Base-by-base conservation (phyloP, 2,113 vertebrate species). In the Lanius collurio region DNA sequence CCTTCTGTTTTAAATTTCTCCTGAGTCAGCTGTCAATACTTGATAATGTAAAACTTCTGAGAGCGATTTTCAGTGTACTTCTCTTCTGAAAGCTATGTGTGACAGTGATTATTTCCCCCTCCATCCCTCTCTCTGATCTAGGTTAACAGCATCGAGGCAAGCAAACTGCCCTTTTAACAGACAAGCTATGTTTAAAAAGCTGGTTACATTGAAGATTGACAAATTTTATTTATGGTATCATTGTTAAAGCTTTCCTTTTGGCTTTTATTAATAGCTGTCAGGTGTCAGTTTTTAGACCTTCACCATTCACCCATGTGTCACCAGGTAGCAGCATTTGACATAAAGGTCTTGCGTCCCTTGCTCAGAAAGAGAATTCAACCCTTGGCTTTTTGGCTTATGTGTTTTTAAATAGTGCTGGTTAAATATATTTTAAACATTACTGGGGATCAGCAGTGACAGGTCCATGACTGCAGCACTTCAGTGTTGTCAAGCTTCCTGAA, bases 281-380 rank as follows among this genome's bases (percentile, higher is more conserved):
- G 55, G 26, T 77, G 24, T 20, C 0, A 0, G 10, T 69, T 92
- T 93, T 62, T 87, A 41, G 42, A 55, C 39, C 23, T 64, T 83
- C 11, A 13, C 22, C 0, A 1, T 67, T 44, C 5, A 39, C 37
- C 30, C 9, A 0, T 35, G 18, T 64, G n/a, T 76, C 37, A 53
- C 31, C 20, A 53, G 23, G 30, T 50, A 79, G 60, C 21, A 65
- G 37, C 20, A 17, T 55, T 78, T 7, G 2, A 8, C 8, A 4
- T 49, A 41, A 37, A 44, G 26, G 23, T 27, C 15, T 83, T 76
- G 14, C 4, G 37, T 73, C 27, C 28, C 22, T 55, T 73, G 41
- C 11, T 73, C 14, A 30, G 74, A 75, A 77, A 60, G 39, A 63
- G 7, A 75, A 15, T 55, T 69, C 39, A 75, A 3, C 1, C 1